Conservation (phyloP, 2,888 invertebrate genomes). For the Pollenia angustigena region DNA sequence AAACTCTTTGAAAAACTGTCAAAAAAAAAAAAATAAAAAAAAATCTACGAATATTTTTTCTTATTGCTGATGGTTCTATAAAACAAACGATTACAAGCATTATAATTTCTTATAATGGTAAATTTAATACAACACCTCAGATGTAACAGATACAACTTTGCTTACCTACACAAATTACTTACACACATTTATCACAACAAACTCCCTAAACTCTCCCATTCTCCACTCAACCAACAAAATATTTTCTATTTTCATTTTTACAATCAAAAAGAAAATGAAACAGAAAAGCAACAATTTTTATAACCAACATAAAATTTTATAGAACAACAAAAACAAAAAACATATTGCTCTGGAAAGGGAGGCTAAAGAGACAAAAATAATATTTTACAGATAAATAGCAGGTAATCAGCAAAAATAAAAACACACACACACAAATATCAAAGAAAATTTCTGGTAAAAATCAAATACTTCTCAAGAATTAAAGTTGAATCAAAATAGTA, state of each 20-base stretch:
- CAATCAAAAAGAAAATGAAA: constrained; percentile 1
- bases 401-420: constrained; percentile 64
- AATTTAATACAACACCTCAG: constrained; percentile 66
- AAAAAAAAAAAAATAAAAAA: neutral
- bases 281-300: constrained; percentile 62
- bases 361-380: neutral
- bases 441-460: constrained; percentile 10
- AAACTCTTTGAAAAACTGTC: constrained; percentile 39
- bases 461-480: constrained; percentile 42
- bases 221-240: neutral
- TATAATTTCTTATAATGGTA: constrained; percentile 78
- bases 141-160: constrained; percentile 16
- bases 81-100: constrained; percentile 78
- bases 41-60: neutral
- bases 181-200: constrained; percentile 9
- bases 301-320: constrained; percentile 66
- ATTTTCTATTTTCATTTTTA: neutral
- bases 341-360: neutral
- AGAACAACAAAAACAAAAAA: constrained; percentile 41
- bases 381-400: constrained; percentile 58
- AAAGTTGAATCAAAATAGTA: constrained; percentile 64
- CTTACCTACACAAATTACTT: constrained; percentile 2
- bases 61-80: constrained; percentile 51
- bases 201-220: neutral
- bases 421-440: constrained; percentile 7